Conservation (phyloP, 2,113 vertebrate genomes). For the Macaca fascicularis region DNA sequence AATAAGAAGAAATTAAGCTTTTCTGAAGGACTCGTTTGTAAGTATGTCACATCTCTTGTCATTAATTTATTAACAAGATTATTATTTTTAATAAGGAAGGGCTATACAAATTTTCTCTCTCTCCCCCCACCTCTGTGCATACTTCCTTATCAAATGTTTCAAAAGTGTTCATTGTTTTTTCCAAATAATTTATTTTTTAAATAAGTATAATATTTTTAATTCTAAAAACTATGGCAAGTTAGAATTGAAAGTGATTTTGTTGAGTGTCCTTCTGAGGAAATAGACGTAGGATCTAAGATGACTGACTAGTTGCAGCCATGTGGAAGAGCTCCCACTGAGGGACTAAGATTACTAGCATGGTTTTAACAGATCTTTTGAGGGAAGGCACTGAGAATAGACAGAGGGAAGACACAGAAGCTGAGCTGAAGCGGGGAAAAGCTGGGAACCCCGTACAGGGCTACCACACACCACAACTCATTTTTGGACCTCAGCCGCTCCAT, state of each 20-base stretch:
- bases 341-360: too few species aligned
- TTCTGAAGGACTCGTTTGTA: background rate
- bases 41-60: background rate
- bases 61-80: background rate
- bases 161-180: constrained; percentile 3
- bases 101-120: background rate
- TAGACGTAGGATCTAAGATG: too few species aligned
- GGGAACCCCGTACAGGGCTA: too few species aligned
- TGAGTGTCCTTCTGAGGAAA: background rate
- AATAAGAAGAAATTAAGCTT: background rate
- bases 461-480: too few species aligned
- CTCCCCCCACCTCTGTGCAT: background rate
- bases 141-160: background rate
- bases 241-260: background rate
- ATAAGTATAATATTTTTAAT: background rate
- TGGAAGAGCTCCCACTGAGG: too few species aligned
- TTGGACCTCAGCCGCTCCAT: too few species aligned
- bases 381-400: too few species aligned
- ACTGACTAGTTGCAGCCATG: too few species aligned
- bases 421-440: too few species aligned
- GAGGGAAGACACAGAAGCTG: too few species aligned
- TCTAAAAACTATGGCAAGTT: background rate
- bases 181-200: background rate
- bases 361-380: too few species aligned
- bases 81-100: background rate